Base-by-base conservation (phyloP, 2,888 invertebrate genomes). In the Tetanocera ferruginea region DNA sequence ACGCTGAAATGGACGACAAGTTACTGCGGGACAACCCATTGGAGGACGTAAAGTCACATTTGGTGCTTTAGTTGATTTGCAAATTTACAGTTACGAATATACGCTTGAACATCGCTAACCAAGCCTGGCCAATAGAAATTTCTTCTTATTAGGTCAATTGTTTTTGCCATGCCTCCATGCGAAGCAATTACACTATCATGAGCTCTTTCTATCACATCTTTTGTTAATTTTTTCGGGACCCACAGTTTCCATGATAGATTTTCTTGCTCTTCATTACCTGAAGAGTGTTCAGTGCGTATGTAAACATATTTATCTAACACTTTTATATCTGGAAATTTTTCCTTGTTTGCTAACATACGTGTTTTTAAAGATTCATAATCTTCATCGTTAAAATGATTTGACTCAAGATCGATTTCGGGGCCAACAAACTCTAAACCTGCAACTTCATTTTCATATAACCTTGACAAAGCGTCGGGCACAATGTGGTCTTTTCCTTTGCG, bases 401-500 rank as follows among this genome's bases (percentile, higher is more conserved):
- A 81, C 0, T 72, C 52, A 5, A 79, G 60, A 25, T 80, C 76
- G 3, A 81, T 72, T 25, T 62, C 69, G 11, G 73, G 67, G n/a
- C 43, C 17, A 17, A 67, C 49, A 17, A 23, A 9, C 6, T 71
- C 78, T 9, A 76, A 5, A 0, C 23, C 55, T 1, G 78, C 67
- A 0, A 79, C 14, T 0, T 80, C 78, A 0, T 72, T 73, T 3
- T 23, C 57, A 23, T 75, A 69, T n/a, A 80, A 78, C 34, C 84
- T 66, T 3, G 83, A 84, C 0, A 84, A 37, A 5, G 83, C 82
- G 76, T 86, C 86, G 0, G 85, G 83, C 1, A 86, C 84, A n/a
- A 81, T 71, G 73, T 85, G 81, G 0, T 79, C 66, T 1, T 67
- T 77, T 2, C 84, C 85, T 43, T 81, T 83, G 17, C 86, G 80